Evolutionary conservation across 2,888 invertebrate species (phyloP), one percentile per base, ranked within the genome.

Genomic region (Bellardia bayeri): DNA sequence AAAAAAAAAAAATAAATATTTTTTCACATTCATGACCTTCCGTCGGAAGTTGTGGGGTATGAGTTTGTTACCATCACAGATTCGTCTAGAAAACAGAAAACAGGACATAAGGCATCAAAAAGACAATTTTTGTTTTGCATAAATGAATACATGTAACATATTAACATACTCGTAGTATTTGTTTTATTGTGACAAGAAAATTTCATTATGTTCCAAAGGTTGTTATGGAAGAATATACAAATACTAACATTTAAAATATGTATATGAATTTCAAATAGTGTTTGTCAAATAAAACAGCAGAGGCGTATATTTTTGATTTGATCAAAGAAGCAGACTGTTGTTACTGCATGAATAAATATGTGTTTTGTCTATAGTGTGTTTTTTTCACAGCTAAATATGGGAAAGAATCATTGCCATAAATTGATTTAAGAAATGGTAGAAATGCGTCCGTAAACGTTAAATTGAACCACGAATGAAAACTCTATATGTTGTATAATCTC

Each of bases 121-220:
- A 54, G 23, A 74, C 8, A 9, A 64, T 40, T 75, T 51, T 33
- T 64, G n/a, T 33, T 51, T 75, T 85, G 78, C 86, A 75, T 79
- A 74, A 82, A 82, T 82, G 40, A 82, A 69, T 81, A 72, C 42
- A 66, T 66, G 63, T n/a, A n/a, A n/a, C n/a, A n/a, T n/a, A n/a
- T n/a, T n/a, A n/a, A n/a, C n/a, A n/a, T n/a, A n/a, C n/a, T n/a
- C n/a, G n/a, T n/a, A n/a, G 23, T 23, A 23, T 85, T 85, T 87
- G 85, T 87, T 87, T 87, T 87, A 87, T 87, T 87, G 87, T 87
- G 85, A 87, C 87, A 87, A 82, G 87, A 87, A 87, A 87, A 87
- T 87, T 87, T 87, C 85, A 87, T 87, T 87, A 87, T 87, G 78
- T 82, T 87, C 54, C 68, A 80, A 80, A 68, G 72, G 14, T 82